Percentiles rank a stretch among this genome's conserved stretches.
These are phyloP conservation scores for Cantharis flavilabris DNA, from an alignment of 2,888 invertebrate species.

Conservation along the genomic window DNA sequence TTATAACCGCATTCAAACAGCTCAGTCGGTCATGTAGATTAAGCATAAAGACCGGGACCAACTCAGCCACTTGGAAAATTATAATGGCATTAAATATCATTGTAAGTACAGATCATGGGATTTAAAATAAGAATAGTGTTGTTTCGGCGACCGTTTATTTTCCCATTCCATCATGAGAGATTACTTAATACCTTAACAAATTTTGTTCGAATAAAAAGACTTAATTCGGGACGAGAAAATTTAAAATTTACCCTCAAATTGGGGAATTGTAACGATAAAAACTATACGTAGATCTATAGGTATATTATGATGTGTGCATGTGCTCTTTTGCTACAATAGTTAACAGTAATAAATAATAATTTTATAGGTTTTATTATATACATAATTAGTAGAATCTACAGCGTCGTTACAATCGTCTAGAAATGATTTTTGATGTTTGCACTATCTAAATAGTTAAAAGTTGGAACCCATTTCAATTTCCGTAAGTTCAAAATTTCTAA, in stretches of 20 bases:
- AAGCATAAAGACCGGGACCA: conserved; percentile 34
- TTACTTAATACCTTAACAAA: background rate
- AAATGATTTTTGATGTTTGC: too few species aligned
- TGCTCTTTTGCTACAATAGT: too few species aligned
- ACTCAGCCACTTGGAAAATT: conserved; percentile 48
- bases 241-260: background rate
- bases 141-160: conserved; percentile 11
- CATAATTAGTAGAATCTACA: too few species aligned
- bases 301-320: too few species aligned
- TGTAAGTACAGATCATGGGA: conserved; percentile 23
- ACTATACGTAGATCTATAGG: background rate
- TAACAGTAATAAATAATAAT: too few species aligned
- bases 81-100: conserved; percentile 48
- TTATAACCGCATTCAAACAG: conserved; percentile 34
- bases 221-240: background rate
- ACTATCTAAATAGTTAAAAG: too few species aligned
- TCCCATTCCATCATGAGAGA: background rate
- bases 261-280: background rate
- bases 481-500: background rate
- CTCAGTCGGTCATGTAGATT: conserved; percentile 40
- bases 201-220: background rate
- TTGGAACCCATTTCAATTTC: too few species aligned
- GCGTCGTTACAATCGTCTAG: too few species aligned
- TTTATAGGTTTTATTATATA: too few species aligned
- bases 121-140: conserved; percentile 23